These are phyloP conservation scores for Macquaria australasica DNA, from an alignment of 2,113 vertebrate genomes.

Conservation along the genomic window DNA sequence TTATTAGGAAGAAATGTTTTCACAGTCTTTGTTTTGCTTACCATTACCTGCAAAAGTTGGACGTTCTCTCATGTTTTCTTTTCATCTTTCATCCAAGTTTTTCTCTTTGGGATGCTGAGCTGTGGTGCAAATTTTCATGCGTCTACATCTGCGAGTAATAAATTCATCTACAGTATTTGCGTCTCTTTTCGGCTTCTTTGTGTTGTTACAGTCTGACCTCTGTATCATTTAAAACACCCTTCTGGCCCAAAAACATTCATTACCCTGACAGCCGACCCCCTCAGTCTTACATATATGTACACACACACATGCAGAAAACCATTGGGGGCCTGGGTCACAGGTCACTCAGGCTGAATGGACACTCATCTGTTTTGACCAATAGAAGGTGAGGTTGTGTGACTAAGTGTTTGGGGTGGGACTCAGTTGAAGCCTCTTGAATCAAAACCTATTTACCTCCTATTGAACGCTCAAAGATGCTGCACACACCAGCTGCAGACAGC, in stretches of 20 bases:
- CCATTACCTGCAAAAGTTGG: slow-evolving; percentile 6
- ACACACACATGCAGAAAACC: slow-evolving; percentile 10
- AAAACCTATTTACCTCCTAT: slow-evolving; percentile 26
- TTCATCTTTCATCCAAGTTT: slow-evolving; percentile 9
- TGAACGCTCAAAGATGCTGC: slow-evolving; percentile 1
- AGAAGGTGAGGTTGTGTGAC: slow-evolving; percentile 35
- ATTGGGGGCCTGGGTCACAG: slow-evolving; percentile 19
- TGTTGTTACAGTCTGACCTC: slow-evolving; percentile 49
- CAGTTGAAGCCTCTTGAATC: slow-evolving; percentile 27
- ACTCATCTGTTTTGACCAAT: slow-evolving; percentile 33
- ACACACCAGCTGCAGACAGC: slow-evolving; percentile 12
- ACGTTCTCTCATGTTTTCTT: not conserved
- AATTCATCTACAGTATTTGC: slow-evolving; percentile 9
- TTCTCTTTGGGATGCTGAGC: not conserved
- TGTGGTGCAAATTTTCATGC: not conserved
- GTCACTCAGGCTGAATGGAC: slow-evolving; percentile 46
- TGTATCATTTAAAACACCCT: not conserved
- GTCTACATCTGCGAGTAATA: slow-evolving; percentile 14
- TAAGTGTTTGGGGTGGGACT: slow-evolving; percentile 32
- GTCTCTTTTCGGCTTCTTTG: not conserved
- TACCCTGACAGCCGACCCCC: slow-evolving; percentile 6
- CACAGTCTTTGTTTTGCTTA: slow-evolving; percentile 6
- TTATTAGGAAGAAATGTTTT: not conserved
- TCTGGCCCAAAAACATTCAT: slow-evolving; percentile 17
- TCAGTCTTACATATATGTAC: not conserved